Evolutionary conservation across 2,888 invertebrate species (phyloP).

Genomic region (Thereva nobilitata): DNA sequence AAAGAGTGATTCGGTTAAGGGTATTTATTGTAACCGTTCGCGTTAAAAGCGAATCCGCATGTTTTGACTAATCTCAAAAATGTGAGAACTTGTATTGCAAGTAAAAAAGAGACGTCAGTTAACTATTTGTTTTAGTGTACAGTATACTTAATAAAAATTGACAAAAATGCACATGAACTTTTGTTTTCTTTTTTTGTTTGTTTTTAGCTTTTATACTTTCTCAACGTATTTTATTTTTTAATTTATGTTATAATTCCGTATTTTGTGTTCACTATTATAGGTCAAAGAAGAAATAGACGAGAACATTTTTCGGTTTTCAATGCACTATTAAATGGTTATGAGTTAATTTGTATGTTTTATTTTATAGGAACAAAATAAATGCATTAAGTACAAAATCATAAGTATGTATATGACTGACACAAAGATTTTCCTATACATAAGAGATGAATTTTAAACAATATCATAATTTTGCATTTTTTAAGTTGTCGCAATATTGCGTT

Average conservation of each 20-base stretch:
- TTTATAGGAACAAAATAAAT: too few relatives aligned
- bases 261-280: background rate
- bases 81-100: conserved; percentile 4
- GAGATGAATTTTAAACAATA: too few relatives aligned
- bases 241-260: background rate
- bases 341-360: too few relatives aligned
- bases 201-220: background rate
- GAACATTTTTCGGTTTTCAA: too few relatives aligned
- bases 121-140: conserved; percentile 21
- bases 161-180: conserved; percentile 17
- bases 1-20: conserved; percentile 27
- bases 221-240: background rate
- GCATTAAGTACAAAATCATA: too few relatives aligned
- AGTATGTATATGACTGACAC: too few relatives aligned
- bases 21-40: conserved; percentile 27
- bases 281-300: too few relatives aligned
- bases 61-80: conserved; percentile 1
- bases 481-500: too few relatives aligned
- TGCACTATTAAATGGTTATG: too few relatives aligned
- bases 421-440: too few relatives aligned
- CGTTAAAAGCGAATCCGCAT: conserved; percentile 18
- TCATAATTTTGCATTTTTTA: too few relatives aligned
- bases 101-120: conserved; percentile 22
- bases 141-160: conserved; percentile 31
- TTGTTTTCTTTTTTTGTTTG: conserved; percentile 17